Evolutionary conservation across 2,888 invertebrate species (phyloP).

Genomic region (Pteria penguin): DNA sequence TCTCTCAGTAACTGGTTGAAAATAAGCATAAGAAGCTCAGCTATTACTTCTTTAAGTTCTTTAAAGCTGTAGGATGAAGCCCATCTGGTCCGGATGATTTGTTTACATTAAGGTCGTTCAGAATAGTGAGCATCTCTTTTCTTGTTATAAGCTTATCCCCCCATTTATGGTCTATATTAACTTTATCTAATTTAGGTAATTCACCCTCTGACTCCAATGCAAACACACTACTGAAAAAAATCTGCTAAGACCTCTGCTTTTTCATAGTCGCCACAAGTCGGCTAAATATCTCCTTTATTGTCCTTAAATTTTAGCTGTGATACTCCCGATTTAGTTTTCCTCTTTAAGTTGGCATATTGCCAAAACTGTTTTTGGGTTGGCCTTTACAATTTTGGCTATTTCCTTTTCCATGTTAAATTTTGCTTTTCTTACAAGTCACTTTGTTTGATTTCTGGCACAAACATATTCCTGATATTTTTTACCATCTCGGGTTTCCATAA

Average conservation of each 20-base stretch:
- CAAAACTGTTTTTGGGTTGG: not conserved
- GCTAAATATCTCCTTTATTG: too few relatives aligned
- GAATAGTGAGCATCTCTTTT: not conserved
- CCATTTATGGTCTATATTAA: not conserved
- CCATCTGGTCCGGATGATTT: conserved; percentile 24
- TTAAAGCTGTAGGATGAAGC: conserved; percentile 7
- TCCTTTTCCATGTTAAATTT: not conserved
- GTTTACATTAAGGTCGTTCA: not conserved
- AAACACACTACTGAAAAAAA: conserved; percentile 1
- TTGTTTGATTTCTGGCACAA: not conserved
- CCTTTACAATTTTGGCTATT: conserved; percentile 1
- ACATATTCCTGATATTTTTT: not conserved
- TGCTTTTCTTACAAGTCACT: not conserved
- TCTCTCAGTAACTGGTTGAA: conserved; percentile 16
- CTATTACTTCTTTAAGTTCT: not conserved
- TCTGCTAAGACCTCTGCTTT: too few relatives aligned
- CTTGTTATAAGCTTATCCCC: not conserved
- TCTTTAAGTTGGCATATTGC: too few relatives aligned
- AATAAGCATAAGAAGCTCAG: conserved; percentile 5
- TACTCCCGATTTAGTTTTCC: too few relatives aligned
- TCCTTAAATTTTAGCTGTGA: too few relatives aligned
- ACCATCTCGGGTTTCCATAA: not conserved
- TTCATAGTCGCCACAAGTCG: too few relatives aligned
- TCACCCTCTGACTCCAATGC: not conserved
- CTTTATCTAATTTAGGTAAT: not conserved